Base-by-base conservation (phyloP, 2,888 invertebrate species). In the Hololepta plana region DNA sequence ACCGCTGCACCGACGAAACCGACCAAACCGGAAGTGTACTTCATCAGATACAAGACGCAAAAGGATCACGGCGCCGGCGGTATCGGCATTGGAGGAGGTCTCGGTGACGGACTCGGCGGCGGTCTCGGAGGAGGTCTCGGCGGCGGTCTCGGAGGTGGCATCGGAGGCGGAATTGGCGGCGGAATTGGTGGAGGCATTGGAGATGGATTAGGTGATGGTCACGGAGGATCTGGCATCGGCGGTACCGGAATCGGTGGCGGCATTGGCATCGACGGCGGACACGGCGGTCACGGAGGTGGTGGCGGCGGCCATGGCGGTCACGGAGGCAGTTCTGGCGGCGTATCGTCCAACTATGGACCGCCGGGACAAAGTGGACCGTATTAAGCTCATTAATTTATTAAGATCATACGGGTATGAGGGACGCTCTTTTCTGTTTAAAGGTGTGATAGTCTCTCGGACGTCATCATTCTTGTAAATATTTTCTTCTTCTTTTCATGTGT, bases 1-100 rank as follows among this genome's bases (percentile, higher is more conserved):
- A 68, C 74, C 11, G 60, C 72, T 13, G 67, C 71, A 3, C 80
- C 81, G 27, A 81, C 81, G 26, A 75, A 76, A 45, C 82, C 81
- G 37, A 72, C 76, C 50, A 82, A 82, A 61, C 82, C 82, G 32
- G 82, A 82, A 58, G 82, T 81, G 33, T 82, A 82, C 68, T 82
- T 82, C 67, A 82, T 76, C 64, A 68, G 73, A 39, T 76, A 76
- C 66, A 75, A 73, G 60, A 73, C 73, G 32, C 73, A 73, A 57
- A 63, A 59, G 30, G 40, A 64, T 37, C 51, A 14, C 24, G 35
- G 26, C 12, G 29, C 28, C 15, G 37, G 35, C 12, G 34, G 60
- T 17, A 5, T 7, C 7, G 5, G 5, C 13, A 10, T 24, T 5
- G 23, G n/a, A 14, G 42, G 41, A 9, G 38, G 42, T 23, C 35